These are phyloP conservation scores for Silurus glanis DNA, from an alignment of 2,113 vertebrate genomes.

Conservation along the genomic window DNA sequence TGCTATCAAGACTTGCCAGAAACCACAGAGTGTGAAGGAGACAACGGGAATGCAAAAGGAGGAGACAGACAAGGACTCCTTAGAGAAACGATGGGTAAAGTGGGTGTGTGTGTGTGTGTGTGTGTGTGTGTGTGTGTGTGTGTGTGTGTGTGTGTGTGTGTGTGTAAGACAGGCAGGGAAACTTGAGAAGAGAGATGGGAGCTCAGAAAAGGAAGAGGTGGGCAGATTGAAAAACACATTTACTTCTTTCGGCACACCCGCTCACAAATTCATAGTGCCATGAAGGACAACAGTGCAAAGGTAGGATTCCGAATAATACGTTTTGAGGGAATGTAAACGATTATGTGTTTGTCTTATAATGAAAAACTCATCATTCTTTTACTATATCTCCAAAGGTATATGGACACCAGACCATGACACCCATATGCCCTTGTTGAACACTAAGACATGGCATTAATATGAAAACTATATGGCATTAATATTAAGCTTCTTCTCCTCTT, in stretches of 20 bases:
- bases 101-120: slow-evolving; percentile 44
- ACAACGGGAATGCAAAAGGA: slow-evolving; percentile 63
- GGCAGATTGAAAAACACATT: slow-evolving; percentile 81
- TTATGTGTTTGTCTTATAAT: slow-evolving; percentile 4
- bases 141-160: slow-evolving; percentile 10
- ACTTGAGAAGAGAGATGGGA: slow-evolving; percentile 49
- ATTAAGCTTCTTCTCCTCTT: not conserved
- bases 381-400: not conserved
- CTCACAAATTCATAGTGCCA: slow-evolving; percentile 83
- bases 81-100: slow-evolving; percentile 56
- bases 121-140: slow-evolving; percentile 16
- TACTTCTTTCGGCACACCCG: slow-evolving; percentile 78
- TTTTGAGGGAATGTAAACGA: not conserved
- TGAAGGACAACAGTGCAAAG: slow-evolving; percentile 86
- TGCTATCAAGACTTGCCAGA: slow-evolving; percentile 81
- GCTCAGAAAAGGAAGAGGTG: slow-evolving; percentile 38
- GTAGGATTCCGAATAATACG: slow-evolving; percentile 72
- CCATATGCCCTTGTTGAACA: not conserved
- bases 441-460: not conserved
- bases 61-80: slow-evolving; percentile 66
- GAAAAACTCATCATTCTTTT: not conserved
- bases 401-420: not conserved
- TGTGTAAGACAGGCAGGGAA: slow-evolving; percentile 12
- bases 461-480: not conserved
- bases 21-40: slow-evolving; percentile 80